A percentile compares a stretch with the other conserved stretches of the same genome.
Conservation (phyloP, 2,888 invertebrate genomes). For the Romanomermis culicivorax region DNA sequence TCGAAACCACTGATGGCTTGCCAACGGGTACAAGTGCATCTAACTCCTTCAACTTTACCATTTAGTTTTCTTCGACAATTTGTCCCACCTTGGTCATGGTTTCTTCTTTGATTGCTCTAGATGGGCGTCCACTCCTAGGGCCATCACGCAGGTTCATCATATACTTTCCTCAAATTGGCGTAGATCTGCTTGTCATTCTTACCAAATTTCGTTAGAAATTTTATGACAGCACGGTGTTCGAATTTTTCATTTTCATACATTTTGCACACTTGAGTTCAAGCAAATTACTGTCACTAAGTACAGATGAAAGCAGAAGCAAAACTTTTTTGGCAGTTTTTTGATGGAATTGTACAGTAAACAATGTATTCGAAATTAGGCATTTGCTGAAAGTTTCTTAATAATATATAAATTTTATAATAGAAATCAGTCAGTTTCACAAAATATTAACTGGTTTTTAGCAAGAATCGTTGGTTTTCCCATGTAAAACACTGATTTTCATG, state of each 20-base stretch:
- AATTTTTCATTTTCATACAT: not conserved
- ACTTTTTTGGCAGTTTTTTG: not conserved
- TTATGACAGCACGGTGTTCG: conserved; percentile 1
- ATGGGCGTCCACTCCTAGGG: not conserved
- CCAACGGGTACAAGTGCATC: not conserved
- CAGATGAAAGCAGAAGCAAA: not conserved
- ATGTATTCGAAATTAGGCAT: not conserved
- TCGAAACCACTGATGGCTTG: not conserved
- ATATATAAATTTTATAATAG: too few species aligned
- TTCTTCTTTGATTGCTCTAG: not conserved
- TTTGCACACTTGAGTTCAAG: not conserved
- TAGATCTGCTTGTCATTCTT: not conserved
- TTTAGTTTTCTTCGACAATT: not conserved
- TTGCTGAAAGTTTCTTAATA: not conserved
- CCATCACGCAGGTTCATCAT: not conserved
- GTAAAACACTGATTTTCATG: too few species aligned
- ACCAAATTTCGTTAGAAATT: conserved; percentile 1
- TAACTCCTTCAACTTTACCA: not conserved
- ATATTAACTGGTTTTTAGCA: too few species aligned
- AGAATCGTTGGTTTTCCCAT: too few species aligned
- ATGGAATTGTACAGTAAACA: not conserved
- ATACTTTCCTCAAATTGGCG: not conserved
- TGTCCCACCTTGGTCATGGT: not conserved
- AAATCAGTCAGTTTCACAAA: too few species aligned
- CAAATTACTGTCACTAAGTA: not conserved